Conservation (phyloP, 2,888 invertebrate genomes). For the Aelia acuminata region DNA sequence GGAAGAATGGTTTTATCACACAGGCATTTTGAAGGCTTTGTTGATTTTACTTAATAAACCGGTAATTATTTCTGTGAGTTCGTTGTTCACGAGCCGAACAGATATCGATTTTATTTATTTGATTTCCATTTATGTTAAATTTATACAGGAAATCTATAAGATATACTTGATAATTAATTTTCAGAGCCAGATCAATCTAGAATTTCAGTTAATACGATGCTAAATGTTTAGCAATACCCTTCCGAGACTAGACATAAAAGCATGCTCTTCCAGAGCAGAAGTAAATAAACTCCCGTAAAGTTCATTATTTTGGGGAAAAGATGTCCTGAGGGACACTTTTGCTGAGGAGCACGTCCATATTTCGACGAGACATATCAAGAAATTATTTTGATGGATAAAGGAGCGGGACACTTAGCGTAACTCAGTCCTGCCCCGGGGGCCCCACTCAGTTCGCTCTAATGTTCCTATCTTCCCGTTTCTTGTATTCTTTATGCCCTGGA, state of each 20-base stretch:
- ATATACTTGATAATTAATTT: too few relatives aligned
- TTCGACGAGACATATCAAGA: constrained; percentile 29
- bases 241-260: background rate
- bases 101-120: too few relatives aligned
- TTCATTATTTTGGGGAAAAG: constrained; percentile 31
- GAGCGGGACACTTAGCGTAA: constrained; percentile 9
- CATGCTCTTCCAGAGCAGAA: background rate
- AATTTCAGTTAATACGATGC: too few relatives aligned
- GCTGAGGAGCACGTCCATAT: constrained; percentile 22
- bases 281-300: background rate
- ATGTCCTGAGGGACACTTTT: constrained; percentile 30
- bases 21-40: too few relatives aligned
- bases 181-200: too few relatives aligned
- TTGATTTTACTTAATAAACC: too few relatives aligned
- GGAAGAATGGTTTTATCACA: too few relatives aligned
- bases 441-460: background rate
- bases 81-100: too few relatives aligned
- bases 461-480: background rate
- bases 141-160: too few relatives aligned
- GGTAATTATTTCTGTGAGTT: too few relatives aligned
- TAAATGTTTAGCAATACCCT: background rate
- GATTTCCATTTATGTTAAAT: too few relatives aligned
- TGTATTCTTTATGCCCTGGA: constrained; percentile 11
- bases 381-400: constrained; percentile 46
- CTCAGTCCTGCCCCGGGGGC: constrained; percentile 9